Evolutionary conservation across 1,140 invertebrate species (phyloP).

Genomic region (Aphis craccivora): DNA sequence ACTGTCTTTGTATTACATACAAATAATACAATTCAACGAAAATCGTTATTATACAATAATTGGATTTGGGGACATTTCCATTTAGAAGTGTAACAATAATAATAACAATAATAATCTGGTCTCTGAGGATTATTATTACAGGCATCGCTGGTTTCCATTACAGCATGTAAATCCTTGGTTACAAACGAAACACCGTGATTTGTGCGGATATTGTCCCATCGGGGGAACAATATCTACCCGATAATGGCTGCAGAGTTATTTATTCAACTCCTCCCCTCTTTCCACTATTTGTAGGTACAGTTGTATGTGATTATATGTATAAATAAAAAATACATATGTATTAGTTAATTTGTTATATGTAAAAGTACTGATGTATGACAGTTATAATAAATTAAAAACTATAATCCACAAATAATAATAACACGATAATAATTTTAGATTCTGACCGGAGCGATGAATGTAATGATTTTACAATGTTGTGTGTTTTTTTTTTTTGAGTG

Average conservation of each 20-base stretch:
- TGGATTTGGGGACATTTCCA: slow-evolving; percentile 56
- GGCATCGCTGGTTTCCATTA: slow-evolving; percentile 47
- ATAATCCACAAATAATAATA: neutral
- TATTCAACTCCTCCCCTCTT: slow-evolving; percentile 24
- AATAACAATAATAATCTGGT: slow-evolving; percentile 56
- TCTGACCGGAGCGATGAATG: no score
- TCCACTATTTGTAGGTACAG: neutral
- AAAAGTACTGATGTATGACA: neutral
- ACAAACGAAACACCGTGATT: slow-evolving; percentile 30
- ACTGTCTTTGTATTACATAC: neutral
- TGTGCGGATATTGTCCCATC: slow-evolving; percentile 27
- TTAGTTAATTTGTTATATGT: neutral
- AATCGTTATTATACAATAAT: slow-evolving; percentile 56
- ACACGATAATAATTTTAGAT: no score
- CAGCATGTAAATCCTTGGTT: slow-evolving; percentile 52
- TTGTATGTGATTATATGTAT: neutral
- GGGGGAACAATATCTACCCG: slow-evolving; percentile 36
- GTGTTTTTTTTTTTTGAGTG: no score
- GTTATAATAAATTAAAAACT: neutral
- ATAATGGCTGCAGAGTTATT: slow-evolving; percentile 39
- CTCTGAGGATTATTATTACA: slow-evolving; percentile 50
- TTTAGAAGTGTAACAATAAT: slow-evolving; percentile 56
- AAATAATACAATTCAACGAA: slow-evolving; percentile 26
- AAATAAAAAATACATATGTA: neutral
- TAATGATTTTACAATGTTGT: no score